Base-by-base conservation (phyloP, 2,797 vertebrate genomes). In the Channallabes apus region DNA sequence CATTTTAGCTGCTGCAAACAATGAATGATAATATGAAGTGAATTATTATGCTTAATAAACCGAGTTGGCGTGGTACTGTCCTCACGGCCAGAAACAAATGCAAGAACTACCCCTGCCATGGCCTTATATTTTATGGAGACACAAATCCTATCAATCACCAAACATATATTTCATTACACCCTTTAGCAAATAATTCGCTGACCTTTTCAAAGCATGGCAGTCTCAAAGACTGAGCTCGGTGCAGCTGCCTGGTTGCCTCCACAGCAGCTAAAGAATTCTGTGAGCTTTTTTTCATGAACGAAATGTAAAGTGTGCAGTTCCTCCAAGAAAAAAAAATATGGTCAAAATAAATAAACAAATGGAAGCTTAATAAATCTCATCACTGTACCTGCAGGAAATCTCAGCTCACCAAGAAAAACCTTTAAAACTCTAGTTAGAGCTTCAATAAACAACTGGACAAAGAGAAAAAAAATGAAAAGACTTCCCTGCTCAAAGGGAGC, bases 131-230 rank as follows among this genome's bases (percentile, higher is more conserved):
- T 56, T 24, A 35, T 32, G 27, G 51, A 46, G 82, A 56, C 0
- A 71, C 61, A 81, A 86, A 80, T 58, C 20, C 56, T 75, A 54
- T 75, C 51, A 79, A 85, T 87, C 82, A 9, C 56, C 27, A 82
- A 86, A 82, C 80, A 67, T 9, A 32, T 59, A 82, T 72, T 88
- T 77, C 84, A 71, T 82, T 75, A 82, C 24, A 82, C n/a, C 64
- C 58, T n/a, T 80, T 38, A 67, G 61, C 51, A 82, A 38, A 84
- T 80, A 41, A 72, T 80, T 77, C 56, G 51, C 46, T 84, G 80
- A 85, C 86, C 87, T 89, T 87, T 86, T 85, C 80, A 73, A 58
- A 59, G 61, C 75, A 24, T 51, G 83, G 82, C 84, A 76, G 73
- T 71, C 24, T 64, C 65, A 82, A n/a, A 72, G 27, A 38, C 18